phyloP scores from a whole-genome alignment of 2,113 vertebrate genomes.

The Columba livia region DNA sequence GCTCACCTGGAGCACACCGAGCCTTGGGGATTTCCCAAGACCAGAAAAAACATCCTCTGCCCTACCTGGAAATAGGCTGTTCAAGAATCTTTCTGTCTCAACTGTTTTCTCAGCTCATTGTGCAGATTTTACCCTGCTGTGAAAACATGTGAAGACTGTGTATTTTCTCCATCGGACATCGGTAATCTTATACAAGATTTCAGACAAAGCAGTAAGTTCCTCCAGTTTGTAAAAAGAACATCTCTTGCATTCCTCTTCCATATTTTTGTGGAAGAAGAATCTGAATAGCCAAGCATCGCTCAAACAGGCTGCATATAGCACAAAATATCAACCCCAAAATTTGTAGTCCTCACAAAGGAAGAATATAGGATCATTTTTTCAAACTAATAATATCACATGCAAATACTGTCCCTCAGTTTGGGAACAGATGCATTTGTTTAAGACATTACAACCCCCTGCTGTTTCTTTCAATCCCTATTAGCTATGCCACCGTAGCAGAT shows the following conservation, averaged over 20 bases:
- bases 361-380: neutral
- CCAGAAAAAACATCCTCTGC: neutral
- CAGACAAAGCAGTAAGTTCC: neutral
- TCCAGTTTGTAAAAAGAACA: neutral
- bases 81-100: neutral
- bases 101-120: neutral
- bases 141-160: neutral
- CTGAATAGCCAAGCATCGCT: neutral
- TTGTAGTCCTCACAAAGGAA: fast-evolving
- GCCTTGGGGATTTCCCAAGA: neutral
- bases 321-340: neutral
- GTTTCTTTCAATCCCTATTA: slow-evolving; percentile 18
- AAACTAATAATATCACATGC: neutral
- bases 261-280: neutral
- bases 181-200: neutral
- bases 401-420: neutral
- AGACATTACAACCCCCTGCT: neutral
- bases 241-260: neutral
- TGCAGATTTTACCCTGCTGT: neutral
- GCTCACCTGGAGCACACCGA: neutral
- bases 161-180: too few species aligned
- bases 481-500: neutral
- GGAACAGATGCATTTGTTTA: slow-evolving; percentile 25
- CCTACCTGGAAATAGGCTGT: neutral
- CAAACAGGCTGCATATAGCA: neutral